These are phyloP conservation scores for Salarias fasciatus DNA, from an alignment of 2,797 vertebrate species.

Conservation along the genomic window DNA sequence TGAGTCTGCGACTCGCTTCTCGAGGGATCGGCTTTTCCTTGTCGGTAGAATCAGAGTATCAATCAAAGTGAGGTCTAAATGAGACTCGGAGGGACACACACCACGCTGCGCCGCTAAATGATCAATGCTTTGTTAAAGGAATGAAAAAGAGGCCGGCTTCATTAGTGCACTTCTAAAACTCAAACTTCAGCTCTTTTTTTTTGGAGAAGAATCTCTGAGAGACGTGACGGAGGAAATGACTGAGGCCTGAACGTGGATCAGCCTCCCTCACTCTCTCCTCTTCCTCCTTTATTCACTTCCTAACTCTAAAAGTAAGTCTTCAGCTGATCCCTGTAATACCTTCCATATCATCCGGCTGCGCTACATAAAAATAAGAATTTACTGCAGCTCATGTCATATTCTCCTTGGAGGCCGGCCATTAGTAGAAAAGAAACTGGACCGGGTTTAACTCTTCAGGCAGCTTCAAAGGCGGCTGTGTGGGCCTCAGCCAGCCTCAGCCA, in stretches of 20 bases:
- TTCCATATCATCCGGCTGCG: conserved; percentile 51
- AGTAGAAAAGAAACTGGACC: conserved; percentile 75
- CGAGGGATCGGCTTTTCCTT: conserved; percentile 76
- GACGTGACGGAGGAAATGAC: too few relatives aligned
- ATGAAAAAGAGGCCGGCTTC: conserved; percentile 78
- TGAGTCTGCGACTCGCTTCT: conserved; percentile 64
- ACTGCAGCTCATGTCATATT: conserved; percentile 61
- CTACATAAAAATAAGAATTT: conserved; percentile 67
- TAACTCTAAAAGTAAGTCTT: conserved; percentile 41
- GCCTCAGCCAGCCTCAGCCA: conserved; percentile 78
- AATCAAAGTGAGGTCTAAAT: conserved; percentile 83
- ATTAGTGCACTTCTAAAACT: conserved; percentile 78
- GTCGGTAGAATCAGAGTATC: conserved; percentile 77
- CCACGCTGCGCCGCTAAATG: conserved; percentile 77
- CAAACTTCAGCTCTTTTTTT: conserved; percentile 55
- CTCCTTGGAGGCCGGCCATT: conserved; percentile 75
- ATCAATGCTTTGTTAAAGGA: conserved; percentile 82
- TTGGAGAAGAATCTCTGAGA: too few relatives aligned
- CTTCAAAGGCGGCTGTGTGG: conserved; percentile 82
- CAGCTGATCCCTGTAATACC: conserved; percentile 50
- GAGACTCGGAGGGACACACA: conserved; percentile 81
- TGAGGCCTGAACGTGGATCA: too few relatives aligned
- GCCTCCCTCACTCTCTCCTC: too few relatives aligned
- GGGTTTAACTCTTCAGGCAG: conserved; percentile 82
- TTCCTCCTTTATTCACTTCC: conserved; percentile 50